Evolutionary conservation across 2,113 vertebrate species (phyloP).

Genomic region (Brachyistius frenatus): DNA sequence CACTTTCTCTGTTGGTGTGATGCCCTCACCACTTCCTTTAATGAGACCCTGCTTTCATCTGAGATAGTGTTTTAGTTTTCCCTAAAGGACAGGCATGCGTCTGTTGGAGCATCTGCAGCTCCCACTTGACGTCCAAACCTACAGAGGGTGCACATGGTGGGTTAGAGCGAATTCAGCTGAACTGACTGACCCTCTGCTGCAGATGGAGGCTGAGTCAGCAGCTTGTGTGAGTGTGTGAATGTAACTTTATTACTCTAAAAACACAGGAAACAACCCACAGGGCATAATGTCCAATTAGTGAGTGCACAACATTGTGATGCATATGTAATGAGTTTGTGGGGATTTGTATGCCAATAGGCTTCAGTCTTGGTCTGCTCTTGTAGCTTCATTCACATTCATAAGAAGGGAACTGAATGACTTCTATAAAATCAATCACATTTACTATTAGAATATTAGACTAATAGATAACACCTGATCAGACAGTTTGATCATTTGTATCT

Average conservation of each 20-base stretch:
- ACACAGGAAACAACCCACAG: constrained; percentile 67
- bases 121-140: constrained; percentile 3
- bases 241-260: constrained; percentile 51
- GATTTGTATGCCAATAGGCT: constrained; percentile 8
- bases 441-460: too few relatives aligned
- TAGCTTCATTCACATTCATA: constrained; percentile 6
- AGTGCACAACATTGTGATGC: constrained; percentile 45
- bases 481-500: too few relatives aligned
- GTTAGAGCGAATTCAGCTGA: constrained; percentile 46
- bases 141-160: constrained; percentile 14
- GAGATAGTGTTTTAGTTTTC: constrained; percentile 8
- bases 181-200: constrained; percentile 50
- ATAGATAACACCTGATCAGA: too few relatives aligned
- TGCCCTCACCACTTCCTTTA: background rate
- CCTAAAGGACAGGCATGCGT: background rate
- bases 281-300: constrained; percentile 63
- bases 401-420: background rate
- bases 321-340: constrained; percentile 34
- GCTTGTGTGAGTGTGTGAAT: constrained; percentile 15
- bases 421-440: background rate
- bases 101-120: constrained; percentile 27
- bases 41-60: constrained; percentile 11
- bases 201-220: constrained; percentile 56
- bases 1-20: too few relatives aligned
- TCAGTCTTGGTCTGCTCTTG: constrained; percentile 12